Conservation (phyloP, 1,140 invertebrate genomes). For the Ceratina japonica region DNA sequence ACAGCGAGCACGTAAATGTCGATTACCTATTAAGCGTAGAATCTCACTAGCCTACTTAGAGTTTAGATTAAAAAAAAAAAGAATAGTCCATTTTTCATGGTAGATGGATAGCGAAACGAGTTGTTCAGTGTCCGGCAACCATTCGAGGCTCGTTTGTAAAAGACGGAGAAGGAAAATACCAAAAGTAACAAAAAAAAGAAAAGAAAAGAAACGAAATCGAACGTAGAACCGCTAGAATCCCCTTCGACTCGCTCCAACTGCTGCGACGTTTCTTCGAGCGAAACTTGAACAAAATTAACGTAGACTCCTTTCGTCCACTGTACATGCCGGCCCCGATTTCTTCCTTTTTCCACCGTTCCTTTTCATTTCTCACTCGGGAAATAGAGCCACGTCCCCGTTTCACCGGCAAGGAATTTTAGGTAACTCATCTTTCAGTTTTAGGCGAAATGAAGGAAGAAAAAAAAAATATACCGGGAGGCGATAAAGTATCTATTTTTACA, state of each 20-base stretch:
- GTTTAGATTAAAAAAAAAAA: conserved; percentile 24
- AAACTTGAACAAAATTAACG: neutral
- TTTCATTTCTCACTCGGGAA: neutral
- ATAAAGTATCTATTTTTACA: conserved; percentile 52
- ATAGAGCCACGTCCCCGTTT: neutral
- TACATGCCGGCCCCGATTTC: too few relatives aligned
- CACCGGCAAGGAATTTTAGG: neutral
- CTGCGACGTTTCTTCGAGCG: neutral
- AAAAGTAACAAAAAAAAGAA: neutral
- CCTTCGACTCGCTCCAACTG: conserved; percentile 16
- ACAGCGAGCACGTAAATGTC: conserved; percentile 12
- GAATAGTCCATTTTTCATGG: conserved; percentile 26
- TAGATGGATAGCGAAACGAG: conserved; percentile 2
- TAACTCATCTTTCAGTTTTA: conserved; percentile 1
- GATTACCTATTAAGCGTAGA: conserved; percentile 45
- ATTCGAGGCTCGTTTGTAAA: conserved; percentile 5
- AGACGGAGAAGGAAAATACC: neutral
- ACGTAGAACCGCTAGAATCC: conserved; percentile 50
- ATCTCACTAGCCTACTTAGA: conserved; percentile 50
- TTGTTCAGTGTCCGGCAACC: conserved; percentile 2
- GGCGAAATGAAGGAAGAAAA: neutral
- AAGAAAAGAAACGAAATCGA: neutral
- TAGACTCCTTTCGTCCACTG: neutral
- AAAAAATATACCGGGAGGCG: conserved; percentile 24
- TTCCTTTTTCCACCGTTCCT: neutral